phyloP scores from a whole-genome alignment of 2,888 invertebrate species.

The Thereva unica region DNA sequence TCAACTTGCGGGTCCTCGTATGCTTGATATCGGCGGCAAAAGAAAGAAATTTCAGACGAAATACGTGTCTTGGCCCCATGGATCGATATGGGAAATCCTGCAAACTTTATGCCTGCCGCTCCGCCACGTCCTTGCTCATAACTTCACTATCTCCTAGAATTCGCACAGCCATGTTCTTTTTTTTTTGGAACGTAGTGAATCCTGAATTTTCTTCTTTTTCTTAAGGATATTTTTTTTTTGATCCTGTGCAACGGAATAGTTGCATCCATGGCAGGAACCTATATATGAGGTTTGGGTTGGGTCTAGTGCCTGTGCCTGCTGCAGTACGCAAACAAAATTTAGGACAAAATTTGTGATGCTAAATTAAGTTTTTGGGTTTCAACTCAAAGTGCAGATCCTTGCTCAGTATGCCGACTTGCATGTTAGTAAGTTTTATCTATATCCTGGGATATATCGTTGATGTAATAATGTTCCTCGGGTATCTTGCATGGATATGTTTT shows the following conservation, averaged over 20 bases:
- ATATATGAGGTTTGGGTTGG: not conserved
- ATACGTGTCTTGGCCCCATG: no score
- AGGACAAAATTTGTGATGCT: constrained; percentile 37
- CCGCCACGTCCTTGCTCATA: no score
- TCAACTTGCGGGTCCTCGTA: not conserved
- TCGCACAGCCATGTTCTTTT: not conserved
- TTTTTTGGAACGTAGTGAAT: not conserved
- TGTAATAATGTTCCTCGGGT: no score
- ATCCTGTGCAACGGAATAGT: not conserved
- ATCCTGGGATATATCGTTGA: no score
- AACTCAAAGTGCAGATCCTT: constrained; percentile 20
- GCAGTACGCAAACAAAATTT: constrained; percentile 34
- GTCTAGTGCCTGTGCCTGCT: constrained; percentile 22
- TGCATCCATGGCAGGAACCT: constrained; percentile 4
- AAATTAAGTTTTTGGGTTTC: constrained; percentile 35
- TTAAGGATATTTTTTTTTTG: not conserved
- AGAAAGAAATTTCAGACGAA: not conserved
- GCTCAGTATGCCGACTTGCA: not conserved
- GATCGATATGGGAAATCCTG: no score
- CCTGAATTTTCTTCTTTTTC: constrained; percentile 6
- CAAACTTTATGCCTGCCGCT: no score
- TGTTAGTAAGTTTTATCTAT: no score
- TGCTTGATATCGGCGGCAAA: not conserved
- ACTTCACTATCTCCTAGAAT: no score
- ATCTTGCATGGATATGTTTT: no score